phyloP scores from a whole-genome alignment of 1,140 invertebrate species.

The Nephila pilipes region DNA sequence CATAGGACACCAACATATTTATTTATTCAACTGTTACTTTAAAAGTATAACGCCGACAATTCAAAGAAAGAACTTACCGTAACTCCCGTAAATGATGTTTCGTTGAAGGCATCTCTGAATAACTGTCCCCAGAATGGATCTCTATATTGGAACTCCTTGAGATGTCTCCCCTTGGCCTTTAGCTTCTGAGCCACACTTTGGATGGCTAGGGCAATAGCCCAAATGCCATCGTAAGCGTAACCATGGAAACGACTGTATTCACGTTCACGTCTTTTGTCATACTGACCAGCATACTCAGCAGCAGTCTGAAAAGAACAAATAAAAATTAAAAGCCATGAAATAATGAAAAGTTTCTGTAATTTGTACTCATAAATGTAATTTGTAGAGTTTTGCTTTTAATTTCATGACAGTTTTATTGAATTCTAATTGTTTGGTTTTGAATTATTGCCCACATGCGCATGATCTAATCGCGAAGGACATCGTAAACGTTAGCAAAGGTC shows the following conservation, averaged over 20 bases:
- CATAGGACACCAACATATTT: too few relatives aligned
- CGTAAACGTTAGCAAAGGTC: too few relatives aligned
- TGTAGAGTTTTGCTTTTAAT: too few relatives aligned
- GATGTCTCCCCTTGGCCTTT: constrained; percentile 72
- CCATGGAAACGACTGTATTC: constrained; percentile 97
- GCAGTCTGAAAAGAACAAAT: constrained; percentile 87
- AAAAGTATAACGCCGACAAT: too few relatives aligned
- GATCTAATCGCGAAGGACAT: too few relatives aligned
- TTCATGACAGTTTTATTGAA: too few relatives aligned
- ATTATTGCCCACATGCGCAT: too few relatives aligned
- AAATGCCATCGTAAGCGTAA: constrained; percentile 98
- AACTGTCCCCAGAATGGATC: constrained; percentile 93
- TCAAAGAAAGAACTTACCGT: too few relatives aligned
- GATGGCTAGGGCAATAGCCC: constrained; percentile 96
- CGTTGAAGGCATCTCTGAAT: constrained; percentile 92
- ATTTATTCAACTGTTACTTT: too few relatives aligned
- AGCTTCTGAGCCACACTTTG: constrained; percentile 90
- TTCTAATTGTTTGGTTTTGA: too few relatives aligned
- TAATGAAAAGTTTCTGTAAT: too few relatives aligned
- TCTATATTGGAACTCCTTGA: constrained; percentile 90
- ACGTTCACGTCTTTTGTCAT: constrained; percentile 88
- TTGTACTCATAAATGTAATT: too few relatives aligned
- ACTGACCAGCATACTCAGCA: constrained; percentile 91
- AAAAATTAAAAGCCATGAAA: neutral
- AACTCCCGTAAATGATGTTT: constrained; percentile 96